These are phyloP conservation scores for Congeria kusceri DNA, from an alignment of 2,888 invertebrate species.

Conservation along the genomic window DNA sequence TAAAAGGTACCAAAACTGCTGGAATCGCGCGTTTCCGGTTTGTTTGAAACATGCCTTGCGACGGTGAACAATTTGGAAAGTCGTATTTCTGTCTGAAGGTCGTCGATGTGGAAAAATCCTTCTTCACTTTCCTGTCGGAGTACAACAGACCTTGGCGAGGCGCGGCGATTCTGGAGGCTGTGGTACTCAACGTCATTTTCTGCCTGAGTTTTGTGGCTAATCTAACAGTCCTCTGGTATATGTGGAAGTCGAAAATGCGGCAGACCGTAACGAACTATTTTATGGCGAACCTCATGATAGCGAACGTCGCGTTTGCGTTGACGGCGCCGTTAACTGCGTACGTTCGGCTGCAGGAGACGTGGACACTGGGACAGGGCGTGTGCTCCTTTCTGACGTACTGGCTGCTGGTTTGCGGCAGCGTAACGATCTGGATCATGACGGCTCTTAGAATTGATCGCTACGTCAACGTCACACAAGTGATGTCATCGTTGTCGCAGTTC, in stretches of 20 bases:
- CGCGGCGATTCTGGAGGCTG: slow-evolving; percentile 64
- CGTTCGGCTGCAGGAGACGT: slow-evolving; percentile 70
- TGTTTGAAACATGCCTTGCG: too few relatives aligned
- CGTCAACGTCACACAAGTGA: slow-evolving; percentile 63
- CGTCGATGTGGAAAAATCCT: slow-evolving; percentile 15
- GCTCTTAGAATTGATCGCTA: slow-evolving; percentile 76
- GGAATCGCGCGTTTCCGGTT: too few relatives aligned
- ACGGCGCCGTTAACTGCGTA: slow-evolving; percentile 72
- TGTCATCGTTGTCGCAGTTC: slow-evolving; percentile 45
- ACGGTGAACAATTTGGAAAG: too few relatives aligned
- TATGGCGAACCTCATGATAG: slow-evolving; percentile 73
- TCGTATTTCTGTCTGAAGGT: too few relatives aligned
- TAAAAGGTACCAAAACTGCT: too few relatives aligned
- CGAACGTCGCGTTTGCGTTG: slow-evolving; percentile 71
- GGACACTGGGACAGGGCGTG: slow-evolving; percentile 72
- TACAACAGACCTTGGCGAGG: slow-evolving; percentile 70
- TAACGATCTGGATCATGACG: slow-evolving; percentile 78
- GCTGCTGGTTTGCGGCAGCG: slow-evolving; percentile 69
- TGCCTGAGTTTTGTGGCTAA: slow-evolving; percentile 65
- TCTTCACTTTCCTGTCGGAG: slow-evolving; percentile 76
- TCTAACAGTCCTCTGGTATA: slow-evolving; percentile 60
- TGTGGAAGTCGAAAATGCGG: slow-evolving; percentile 53
- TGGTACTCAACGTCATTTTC: slow-evolving; percentile 57
- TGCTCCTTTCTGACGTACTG: slow-evolving; percentile 70
- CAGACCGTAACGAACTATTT: slow-evolving; percentile 72